Conservation (phyloP, 2,113 vertebrate genomes). For the Cariama cristata region DNA sequence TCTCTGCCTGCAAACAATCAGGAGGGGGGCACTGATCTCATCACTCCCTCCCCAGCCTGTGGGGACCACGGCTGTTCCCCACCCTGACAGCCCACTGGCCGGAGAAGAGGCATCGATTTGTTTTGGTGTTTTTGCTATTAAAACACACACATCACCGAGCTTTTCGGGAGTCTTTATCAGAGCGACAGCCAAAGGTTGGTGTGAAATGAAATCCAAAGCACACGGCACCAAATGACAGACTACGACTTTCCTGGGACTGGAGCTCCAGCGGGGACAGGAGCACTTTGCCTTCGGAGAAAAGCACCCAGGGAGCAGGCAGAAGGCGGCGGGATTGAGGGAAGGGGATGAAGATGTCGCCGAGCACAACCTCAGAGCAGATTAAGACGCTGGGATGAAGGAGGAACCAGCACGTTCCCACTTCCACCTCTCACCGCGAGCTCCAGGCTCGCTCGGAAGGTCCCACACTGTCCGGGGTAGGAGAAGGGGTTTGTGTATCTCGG, state of each 20-base stretch:
- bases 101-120: too few relatives aligned
- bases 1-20: neutral
- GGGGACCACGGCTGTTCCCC: neutral
- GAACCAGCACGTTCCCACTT: neutral
- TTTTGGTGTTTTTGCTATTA: neutral
- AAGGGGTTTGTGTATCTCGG: neutral
- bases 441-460: neutral
- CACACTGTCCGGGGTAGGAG: fast-evolving
- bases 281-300: neutral
- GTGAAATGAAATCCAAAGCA: neutral
- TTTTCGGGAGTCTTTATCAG: neutral
- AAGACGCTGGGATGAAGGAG: too few relatives aligned
- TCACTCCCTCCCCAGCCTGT: neutral
- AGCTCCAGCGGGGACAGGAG: neutral
- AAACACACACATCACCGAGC: neutral
- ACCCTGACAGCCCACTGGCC: neutral
- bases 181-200: neutral
- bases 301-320: neutral
- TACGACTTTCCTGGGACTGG: neutral
- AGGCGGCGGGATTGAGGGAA: fast-evolving
- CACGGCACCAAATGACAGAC: neutral
- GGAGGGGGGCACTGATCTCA: fast-evolving
- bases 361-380: neutral
- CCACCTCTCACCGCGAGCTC: neutral
- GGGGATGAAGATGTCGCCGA: neutral